Evolutionary conservation across 1,140 invertebrate species (phyloP).

Genomic region (Venturia canescens): DNA sequence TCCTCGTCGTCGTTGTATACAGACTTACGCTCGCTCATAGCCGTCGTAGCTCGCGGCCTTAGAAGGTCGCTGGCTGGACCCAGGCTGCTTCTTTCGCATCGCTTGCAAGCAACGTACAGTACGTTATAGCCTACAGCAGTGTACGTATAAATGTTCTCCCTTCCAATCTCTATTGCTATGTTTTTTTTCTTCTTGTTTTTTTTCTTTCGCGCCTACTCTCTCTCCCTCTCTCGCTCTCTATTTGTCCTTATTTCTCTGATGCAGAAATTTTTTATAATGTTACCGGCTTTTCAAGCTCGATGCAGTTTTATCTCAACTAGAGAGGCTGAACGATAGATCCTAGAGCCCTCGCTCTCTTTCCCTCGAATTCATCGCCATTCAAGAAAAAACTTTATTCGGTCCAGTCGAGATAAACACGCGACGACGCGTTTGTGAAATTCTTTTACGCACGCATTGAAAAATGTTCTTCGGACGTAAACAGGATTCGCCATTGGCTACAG

Average conservation of each 20-base stretch:
- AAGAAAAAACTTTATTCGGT: not conserved
- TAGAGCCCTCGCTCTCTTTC: not conserved
- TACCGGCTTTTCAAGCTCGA: not conserved
- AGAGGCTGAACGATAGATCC: not conserved
- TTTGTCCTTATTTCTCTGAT: conserved; percentile 28
- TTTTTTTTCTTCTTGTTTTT: not conserved
- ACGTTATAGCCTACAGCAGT: conserved; percentile 11
- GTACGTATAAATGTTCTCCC: conserved; percentile 34
- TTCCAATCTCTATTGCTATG: not conserved
- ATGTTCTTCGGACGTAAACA: not conserved
- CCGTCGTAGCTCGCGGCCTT: conserved; percentile 46
- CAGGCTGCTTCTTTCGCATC: conserved; percentile 39
- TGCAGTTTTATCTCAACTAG: not conserved
- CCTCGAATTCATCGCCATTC: not conserved
- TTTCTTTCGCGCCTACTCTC: conserved; percentile 15
- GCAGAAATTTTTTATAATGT: not conserved
- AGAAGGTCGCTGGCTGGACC: conserved; percentile 48
- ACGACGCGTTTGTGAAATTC: not conserved
- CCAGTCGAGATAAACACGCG: not conserved
- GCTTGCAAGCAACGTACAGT: conserved; percentile 17
- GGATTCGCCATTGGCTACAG: not conserved
- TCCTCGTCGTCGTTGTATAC: not conserved
- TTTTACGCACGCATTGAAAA: not conserved
- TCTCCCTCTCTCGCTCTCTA: conserved; percentile 23
- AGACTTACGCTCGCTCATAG: not conserved